Evolutionary conservation across 2,888 invertebrate genomes (phyloP).

Genomic region (Beris chalybata): DNA sequence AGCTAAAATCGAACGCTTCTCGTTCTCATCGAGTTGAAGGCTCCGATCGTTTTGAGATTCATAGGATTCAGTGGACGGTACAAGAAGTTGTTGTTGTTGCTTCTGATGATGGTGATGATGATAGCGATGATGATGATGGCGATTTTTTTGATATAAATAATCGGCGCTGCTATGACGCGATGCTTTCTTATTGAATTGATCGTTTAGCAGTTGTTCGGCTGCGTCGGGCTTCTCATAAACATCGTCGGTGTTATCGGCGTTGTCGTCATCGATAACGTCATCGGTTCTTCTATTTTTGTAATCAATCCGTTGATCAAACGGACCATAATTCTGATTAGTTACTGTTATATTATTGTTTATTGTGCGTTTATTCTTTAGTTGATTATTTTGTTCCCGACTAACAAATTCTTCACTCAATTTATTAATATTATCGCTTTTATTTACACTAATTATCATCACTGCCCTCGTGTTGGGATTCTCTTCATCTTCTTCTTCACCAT

Average conservation of each 20-base stretch:
- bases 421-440: too few relatives aligned
- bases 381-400: constrained; percentile 6
- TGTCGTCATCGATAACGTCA: constrained; percentile 9
- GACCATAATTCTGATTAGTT: not conserved
- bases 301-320: too few relatives aligned
- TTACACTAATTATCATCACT: too few relatives aligned
- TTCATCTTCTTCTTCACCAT: not conserved
- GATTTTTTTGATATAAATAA: constrained; percentile 3
- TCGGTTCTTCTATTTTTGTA: not conserved
- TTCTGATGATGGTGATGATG: constrained; percentile 15
- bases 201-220: not conserved
- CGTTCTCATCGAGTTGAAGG: constrained; percentile 31
- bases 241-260: not conserved
- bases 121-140: not conserved
- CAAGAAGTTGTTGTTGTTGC: constrained; percentile 3
- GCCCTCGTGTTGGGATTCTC: too few relatives aligned
- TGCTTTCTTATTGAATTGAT: constrained; percentile 3
- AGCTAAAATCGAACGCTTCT: constrained; percentile 32
- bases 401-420: too few relatives aligned
- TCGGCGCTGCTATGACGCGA: constrained; percentile 8
- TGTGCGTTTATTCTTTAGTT: constrained; percentile 22
- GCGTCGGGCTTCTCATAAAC: too few relatives aligned
- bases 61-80: not conserved
- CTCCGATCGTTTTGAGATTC: constrained; percentile 15
- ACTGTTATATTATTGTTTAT: constrained; percentile 13